phyloP scores from a whole-genome alignment of 2,113 vertebrate genomes.

The Scolopax mira region DNA sequence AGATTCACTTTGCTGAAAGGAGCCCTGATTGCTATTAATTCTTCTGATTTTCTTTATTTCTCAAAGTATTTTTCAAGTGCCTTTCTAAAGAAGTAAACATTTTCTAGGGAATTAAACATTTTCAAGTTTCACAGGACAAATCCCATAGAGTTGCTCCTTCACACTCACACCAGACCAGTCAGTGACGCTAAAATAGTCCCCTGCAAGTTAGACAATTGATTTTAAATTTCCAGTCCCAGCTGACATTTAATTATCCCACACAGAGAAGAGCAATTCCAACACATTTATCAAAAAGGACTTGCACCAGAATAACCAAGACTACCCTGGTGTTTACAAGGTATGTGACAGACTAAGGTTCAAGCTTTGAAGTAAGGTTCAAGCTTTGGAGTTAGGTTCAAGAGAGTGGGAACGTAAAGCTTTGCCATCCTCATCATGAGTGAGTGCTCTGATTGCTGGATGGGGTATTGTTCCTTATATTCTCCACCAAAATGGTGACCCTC shows the following conservation, averaged over 20 bases:
- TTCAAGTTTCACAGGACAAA: neutral
- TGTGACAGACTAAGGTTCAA: neutral
- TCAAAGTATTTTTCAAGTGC: neutral
- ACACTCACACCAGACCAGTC: neutral
- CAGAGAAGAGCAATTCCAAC: neutral
- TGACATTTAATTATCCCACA: neutral
- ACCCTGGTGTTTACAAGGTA: neutral
- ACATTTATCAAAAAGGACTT: neutral
- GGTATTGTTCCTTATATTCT: neutral
- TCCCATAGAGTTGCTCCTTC: neutral
- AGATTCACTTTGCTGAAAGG: conserved; percentile 39
- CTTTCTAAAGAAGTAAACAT: neutral
- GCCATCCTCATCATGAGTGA: neutral
- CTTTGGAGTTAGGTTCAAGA: neutral
- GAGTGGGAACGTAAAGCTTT: neutral
- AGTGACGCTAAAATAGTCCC: neutral
- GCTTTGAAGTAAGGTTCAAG: neutral
- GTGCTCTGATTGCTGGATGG: fast-evolving
- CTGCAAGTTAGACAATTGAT: neutral
- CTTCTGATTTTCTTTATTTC: neutral
- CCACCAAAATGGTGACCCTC: neutral
- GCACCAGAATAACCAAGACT: neutral
- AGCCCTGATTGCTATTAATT: conserved; percentile 33
- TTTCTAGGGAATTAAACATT: neutral
- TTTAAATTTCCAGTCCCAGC: neutral